Conservation (phyloP, 2,888 invertebrate genomes). For the Phorcus lineatus region DNA sequence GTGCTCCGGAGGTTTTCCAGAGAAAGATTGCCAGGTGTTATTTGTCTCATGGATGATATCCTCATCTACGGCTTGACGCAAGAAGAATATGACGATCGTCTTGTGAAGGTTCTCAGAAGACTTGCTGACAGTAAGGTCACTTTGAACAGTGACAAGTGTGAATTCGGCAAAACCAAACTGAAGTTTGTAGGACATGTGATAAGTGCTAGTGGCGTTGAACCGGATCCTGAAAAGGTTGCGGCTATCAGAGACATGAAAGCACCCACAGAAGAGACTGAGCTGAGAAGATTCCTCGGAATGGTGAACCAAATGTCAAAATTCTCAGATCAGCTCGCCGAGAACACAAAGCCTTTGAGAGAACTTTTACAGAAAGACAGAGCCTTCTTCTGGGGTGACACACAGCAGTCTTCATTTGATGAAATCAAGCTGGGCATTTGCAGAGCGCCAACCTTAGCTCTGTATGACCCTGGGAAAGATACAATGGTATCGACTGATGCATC, state of each 20-base stretch:
- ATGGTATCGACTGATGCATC: not conserved
- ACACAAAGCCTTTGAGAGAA: not conserved
- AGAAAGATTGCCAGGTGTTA: constrained; percentile 29
- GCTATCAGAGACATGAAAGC: not conserved
- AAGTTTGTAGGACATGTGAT: not conserved
- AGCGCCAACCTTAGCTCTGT: not conserved
- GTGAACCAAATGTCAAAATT: not conserved
- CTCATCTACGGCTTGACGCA: no score
- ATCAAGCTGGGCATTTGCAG: not conserved
- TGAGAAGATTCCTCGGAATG: not conserved
- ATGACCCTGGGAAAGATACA: not conserved
- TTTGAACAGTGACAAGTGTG: no score
- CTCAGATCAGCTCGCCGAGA: not conserved
- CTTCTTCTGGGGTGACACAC: not conserved
- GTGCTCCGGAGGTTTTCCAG: constrained; percentile 34
- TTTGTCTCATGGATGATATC: not conserved
- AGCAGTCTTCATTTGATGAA: not conserved
- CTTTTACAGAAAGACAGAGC: not conserved
- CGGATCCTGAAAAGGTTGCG: not conserved
- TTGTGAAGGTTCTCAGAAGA: no score
- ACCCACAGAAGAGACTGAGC: not conserved
- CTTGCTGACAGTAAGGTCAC: no score
- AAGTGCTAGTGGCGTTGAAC: not conserved
- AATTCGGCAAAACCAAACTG: not conserved
- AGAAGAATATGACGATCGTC: no score